A percentile compares a stretch with the other conserved stretches of the same genome.
phyloP scores from a whole-genome alignment of 2,888 invertebrate species.

The Orchesellides sinensis region DNA sequence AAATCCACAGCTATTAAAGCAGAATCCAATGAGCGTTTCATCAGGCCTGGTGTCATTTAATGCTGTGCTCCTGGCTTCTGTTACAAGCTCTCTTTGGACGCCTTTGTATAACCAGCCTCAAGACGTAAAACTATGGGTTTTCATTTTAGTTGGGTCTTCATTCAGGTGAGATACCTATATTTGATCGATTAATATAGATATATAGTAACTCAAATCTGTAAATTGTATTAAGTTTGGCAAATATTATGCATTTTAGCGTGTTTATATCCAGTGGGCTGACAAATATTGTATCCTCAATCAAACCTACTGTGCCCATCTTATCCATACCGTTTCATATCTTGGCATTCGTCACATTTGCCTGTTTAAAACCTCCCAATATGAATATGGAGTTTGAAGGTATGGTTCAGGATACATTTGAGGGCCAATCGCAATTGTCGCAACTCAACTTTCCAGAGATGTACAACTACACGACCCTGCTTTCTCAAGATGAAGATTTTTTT shows the following conservation, averaged over 20 bases:
- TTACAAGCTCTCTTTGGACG: constrained; percentile 75
- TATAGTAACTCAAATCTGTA: neutral
- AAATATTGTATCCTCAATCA: constrained; percentile 76
- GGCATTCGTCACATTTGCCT: constrained; percentile 76
- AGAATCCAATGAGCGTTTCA: constrained; percentile 44
- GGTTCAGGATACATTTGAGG: too few relatives aligned
- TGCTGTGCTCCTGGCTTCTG: constrained; percentile 75
- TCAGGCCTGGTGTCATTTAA: constrained; percentile 74
- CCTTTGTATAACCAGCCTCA: constrained; percentile 65
- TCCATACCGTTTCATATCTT: constrained; percentile 77
- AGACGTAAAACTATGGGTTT: constrained; percentile 66
- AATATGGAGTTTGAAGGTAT: too few relatives aligned
- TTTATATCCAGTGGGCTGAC: constrained; percentile 76
- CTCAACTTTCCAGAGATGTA: neutral
- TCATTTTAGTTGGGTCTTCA: constrained; percentile 70
- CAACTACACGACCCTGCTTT: neutral
- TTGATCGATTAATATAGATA: neutral
- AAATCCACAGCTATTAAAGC: constrained; percentile 55
- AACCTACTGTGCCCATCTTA: constrained; percentile 76
- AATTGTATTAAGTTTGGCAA: neutral
- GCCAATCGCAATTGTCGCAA: too few relatives aligned
- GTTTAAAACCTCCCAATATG: constrained; percentile 75
- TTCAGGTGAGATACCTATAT: constrained; percentile 69
- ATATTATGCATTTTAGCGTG: too few relatives aligned
- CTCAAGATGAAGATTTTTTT: neutral